Evolutionary conservation across 2,888 invertebrate genomes (phyloP).

Genomic region (Lithosia quadra): DNA sequence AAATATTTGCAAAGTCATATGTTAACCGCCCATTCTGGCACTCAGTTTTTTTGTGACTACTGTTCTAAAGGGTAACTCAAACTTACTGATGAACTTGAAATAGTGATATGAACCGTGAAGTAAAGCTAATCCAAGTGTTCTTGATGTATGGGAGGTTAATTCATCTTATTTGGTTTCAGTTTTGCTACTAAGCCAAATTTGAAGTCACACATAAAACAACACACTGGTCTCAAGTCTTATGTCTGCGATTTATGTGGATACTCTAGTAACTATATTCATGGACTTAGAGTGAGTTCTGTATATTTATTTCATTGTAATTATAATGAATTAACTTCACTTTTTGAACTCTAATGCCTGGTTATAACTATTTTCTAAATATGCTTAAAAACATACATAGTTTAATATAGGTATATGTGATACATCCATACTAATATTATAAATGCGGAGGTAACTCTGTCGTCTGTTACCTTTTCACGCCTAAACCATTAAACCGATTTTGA

Average conservation of each 20-base stretch:
- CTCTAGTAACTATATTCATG: conserved; percentile 51
- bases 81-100: too few relatives aligned
- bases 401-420: too few relatives aligned
- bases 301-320: not conserved
- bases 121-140: not conserved
- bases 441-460: too few relatives aligned
- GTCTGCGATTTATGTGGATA: conserved; percentile 65
- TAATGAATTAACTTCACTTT: too few relatives aligned
- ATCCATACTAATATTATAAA: too few relatives aligned
- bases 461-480: too few relatives aligned
- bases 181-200: conserved; percentile 51
- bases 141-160: not conserved
- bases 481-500: too few relatives aligned
- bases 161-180: conserved; percentile 48
- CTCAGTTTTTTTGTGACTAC: conserved; percentile 61
- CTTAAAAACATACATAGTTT: too few relatives aligned
- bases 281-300: conserved; percentile 52
- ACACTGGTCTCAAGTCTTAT: conserved; percentile 50
- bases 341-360: too few relatives aligned
- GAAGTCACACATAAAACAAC: conserved; percentile 55
- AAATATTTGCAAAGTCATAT: conserved; percentile 57
- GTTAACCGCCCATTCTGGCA: conserved; percentile 48
- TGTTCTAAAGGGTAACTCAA: conserved; percentile 66
- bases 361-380: too few relatives aligned
- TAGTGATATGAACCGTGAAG: not conserved